Conservation (phyloP, 2,888 invertebrate species). For the Neoitamus cyanurus region DNA sequence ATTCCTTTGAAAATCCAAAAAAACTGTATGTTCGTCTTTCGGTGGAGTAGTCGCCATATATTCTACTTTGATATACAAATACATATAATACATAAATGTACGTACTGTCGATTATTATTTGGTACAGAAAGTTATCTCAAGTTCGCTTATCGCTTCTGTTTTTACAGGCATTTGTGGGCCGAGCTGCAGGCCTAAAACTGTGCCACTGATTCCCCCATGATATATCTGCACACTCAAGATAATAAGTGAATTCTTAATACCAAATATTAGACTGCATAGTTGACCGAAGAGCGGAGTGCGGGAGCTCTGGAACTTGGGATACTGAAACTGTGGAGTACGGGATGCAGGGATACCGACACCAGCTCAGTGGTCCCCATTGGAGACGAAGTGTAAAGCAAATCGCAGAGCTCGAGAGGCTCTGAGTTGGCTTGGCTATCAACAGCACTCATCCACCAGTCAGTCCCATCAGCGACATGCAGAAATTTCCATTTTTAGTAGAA, state of each 20-base stretch:
- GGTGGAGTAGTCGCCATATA: too few relatives aligned
- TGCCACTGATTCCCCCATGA: too few relatives aligned
- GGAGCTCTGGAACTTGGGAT: too few relatives aligned
- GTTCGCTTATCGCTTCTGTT: too few relatives aligned
- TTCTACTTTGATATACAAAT: too few relatives aligned
- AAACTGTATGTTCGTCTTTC: too few relatives aligned
- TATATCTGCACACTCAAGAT: constrained; percentile 16
- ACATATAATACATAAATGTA: too few relatives aligned
- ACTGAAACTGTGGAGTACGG: not conserved
- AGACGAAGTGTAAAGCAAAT: constrained; percentile 41
- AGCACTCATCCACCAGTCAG: constrained; percentile 42
- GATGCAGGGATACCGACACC: not conserved
- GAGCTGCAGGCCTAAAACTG: too few relatives aligned
- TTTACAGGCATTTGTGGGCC: too few relatives aligned
- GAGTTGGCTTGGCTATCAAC: constrained; percentile 35
- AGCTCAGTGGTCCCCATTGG: not conserved
- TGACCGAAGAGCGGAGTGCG: not conserved
- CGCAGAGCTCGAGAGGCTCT: not conserved
- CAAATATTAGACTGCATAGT: not conserved
- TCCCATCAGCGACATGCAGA: constrained; percentile 41
- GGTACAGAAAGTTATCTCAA: too few relatives aligned
- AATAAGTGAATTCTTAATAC: constrained; percentile 17
- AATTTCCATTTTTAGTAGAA: constrained; percentile 45
- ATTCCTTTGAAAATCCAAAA: too few relatives aligned
- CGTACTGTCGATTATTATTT: too few relatives aligned